These are phyloP conservation scores for Malacoraja senta DNA, from an alignment of 2,797 vertebrate species.

Conservation along the genomic window DNA sequence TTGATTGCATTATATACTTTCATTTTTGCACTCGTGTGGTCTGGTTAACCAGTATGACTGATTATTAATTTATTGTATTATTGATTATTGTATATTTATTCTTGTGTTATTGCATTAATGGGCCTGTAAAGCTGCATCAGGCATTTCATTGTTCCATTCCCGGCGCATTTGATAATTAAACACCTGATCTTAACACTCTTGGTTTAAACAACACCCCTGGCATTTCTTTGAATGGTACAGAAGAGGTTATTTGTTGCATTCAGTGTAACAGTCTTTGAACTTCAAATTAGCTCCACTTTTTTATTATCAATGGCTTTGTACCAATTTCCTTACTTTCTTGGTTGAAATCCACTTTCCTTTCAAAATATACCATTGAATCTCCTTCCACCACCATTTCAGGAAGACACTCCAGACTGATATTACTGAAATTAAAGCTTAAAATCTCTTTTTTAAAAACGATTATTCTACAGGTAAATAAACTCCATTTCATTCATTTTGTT, in stretches of 20 bases:
- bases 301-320: background rate
- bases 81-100: no score
- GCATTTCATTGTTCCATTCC: no score
- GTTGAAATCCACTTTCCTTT: background rate
- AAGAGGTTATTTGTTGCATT: background rate
- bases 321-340: background rate
- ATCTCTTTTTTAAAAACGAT: background rate
- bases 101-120: no score
- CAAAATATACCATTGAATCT: background rate
- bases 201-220: background rate
- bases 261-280: background rate
- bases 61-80: no score
- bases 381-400: background rate
- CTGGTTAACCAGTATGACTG: no score
- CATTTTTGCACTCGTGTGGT: no score
- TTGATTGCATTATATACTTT: no score
- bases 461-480: background rate
- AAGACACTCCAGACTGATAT: background rate
- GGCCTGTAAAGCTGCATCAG: no score
- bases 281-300: background rate
- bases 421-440: background rate
- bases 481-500: background rate
- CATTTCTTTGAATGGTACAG: background rate
- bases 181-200: no score
- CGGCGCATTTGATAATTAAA: no score